Base-by-base conservation (phyloP, 2,797 vertebrate species). In the Adrianichthys oophorus region DNA sequence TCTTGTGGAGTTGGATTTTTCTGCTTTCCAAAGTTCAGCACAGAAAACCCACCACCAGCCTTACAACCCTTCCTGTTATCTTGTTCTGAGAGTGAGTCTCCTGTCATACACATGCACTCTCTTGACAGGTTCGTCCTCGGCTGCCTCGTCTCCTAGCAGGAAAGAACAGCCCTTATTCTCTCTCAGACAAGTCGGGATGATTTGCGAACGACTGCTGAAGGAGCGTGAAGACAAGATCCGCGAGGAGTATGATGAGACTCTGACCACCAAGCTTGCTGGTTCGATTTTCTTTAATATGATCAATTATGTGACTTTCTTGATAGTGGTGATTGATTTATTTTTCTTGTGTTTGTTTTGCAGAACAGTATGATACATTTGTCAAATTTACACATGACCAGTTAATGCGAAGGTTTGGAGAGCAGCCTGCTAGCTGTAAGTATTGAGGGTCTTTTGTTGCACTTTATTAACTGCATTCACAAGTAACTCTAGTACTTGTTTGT, bases 331-430 rank as follows among this genome's bases (percentile, higher is more conserved):
- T 48, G 17, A 14, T 8, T 26, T 29, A 23, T 4, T 17, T 7
- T 3, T 44, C 21, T 0, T 14, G 32, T 44, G 29, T 17, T 13
- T 50, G 55, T 24, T 50, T 73, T 21, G 62, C 89, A 99, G 97
- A 99, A 89, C 97, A 99, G 90, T 99, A 99, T 41, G 98, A 99
- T 73, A 94, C 96, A 0, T 99, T 99, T 75, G 98, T 99, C 90
- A 99, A 99, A 93, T 99, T 99, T 91, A 99, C 98, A 72, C 98
- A 99, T 78, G 98, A 99, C 87, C 98, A 99, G 15, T 93, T 99
- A 86, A 98, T 99, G 97, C 94, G 96, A 91, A 80, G 96, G 90
- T 99, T 98, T 62, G 98, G 97, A 86, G 98, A 99, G 93, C 98
- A 98, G 90, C 97, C 98, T 74, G 96, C 98, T 49, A 99, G 98